Base-by-base conservation (phyloP, 2,888 invertebrate genomes). In the Lasioglossum pauxillum region DNA sequence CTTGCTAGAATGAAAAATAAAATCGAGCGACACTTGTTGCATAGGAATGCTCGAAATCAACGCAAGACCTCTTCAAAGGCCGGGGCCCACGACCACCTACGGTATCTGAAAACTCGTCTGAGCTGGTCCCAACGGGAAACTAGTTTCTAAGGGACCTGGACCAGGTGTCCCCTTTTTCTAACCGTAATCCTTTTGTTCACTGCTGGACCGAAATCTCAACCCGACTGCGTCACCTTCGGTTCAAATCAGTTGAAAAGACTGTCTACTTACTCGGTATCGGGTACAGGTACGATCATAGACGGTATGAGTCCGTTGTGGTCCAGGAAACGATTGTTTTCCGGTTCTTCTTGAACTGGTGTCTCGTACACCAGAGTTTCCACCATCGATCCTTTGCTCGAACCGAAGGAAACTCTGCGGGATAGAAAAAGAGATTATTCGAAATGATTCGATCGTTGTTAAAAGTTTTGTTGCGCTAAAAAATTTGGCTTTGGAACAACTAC, bases 381-480 rank as follows among this genome's bases (percentile, higher is more conserved):
- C 98, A 98, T 98, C 78, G 98, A 98, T 90, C 98, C 98, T 95
- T 98, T 98, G 91, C 98, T 98, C 95, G 98, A 98, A 91, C 98
- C 98, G 95, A 98, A 98, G 77, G 98, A 98, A 90, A 98, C 98
- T 96, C 98, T 98, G 96, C 23, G 96, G 96, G 84, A 84, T 91
- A 86, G n/a, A 64, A 8, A 53, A 23, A 75, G 23, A 10, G 19
- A 23, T 69, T 69, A 16, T 41, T 35, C 19, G 31, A 1, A 41
- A 53, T 10, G 10, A 41, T 5, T 7, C 41, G 60, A 46, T 19
- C 23, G 27, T 27, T 4, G 12, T 35, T 5, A 12, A 16, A 16
- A 72, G n/a, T 19, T 71, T 12, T 0, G 53, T 53, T 10, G 0
- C 4, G 46, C 16, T 46, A 5, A 46, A 46, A 12, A n/a, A 10